Conservation (phyloP, 1,140 invertebrate species). For the Drosophila ercepeae region DNA sequence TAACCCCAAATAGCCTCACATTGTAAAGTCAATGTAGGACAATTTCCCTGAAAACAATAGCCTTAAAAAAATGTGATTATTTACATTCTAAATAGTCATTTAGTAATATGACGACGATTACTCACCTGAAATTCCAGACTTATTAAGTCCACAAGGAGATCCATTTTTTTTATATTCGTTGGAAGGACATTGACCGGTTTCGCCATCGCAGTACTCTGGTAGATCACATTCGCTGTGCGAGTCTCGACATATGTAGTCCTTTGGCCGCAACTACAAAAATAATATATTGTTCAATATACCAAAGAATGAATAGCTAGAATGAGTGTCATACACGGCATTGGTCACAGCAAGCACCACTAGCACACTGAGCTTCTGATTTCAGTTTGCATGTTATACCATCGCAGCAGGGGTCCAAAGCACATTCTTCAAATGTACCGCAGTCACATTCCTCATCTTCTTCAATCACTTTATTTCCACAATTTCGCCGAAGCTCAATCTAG, state of each 20-base stretch:
- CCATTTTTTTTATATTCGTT: conserved; percentile 97
- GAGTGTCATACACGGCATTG: conserved; percentile 90
- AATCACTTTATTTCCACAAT: conserved; percentile 96
- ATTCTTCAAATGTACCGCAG: conserved; percentile 94
- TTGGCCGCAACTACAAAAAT: conserved; percentile 87
- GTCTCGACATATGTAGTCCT: conserved; percentile 92
- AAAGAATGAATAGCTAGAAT: conserved; percentile 85
- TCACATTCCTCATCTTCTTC: conserved; percentile 98
- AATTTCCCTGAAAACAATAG: conserved; percentile 95
- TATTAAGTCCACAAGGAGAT: conserved; percentile 88
- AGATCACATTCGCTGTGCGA: conserved; percentile 96
- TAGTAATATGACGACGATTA: not conserved
- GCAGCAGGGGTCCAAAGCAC: conserved; percentile 95
- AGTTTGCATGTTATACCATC: conserved; percentile 97
- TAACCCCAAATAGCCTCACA: conserved; percentile 97
- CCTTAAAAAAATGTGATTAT: conserved; percentile 84
- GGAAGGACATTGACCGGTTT: conserved; percentile 92
- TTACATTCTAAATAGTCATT: no score
- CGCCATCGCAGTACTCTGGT: conserved; percentile 95
- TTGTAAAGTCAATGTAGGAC: conserved; percentile 93
- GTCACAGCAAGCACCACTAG: conserved; percentile 95
- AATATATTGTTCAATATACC: not conserved
- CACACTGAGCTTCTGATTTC: conserved; percentile 95
- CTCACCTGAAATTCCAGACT: conserved; percentile 79
- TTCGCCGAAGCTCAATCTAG: conserved; percentile 88